Base-by-base conservation (phyloP, 2,888 invertebrate genomes). In the Bombylius major region DNA sequence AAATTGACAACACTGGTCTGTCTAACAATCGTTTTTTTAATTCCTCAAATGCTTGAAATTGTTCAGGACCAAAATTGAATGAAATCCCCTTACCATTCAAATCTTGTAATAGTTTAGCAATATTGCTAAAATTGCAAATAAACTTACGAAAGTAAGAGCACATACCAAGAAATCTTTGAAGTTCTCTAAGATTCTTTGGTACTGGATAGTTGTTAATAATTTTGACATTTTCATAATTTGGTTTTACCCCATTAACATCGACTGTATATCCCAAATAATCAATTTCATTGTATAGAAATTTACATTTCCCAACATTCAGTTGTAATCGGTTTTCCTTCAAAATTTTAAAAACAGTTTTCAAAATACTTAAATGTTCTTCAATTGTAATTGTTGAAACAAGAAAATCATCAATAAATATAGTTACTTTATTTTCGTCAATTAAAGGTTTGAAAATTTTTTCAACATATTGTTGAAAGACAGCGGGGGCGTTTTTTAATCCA, bases 241-340 rank as follows among this genome's bases (percentile, higher is more conserved):
- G 65, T 50, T 59, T 44, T 31, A 67, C 57, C 3, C 61, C 62
- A 8, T 61, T 60, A 31, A 46, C 58, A 31, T 60, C 58, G 48
- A 67, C 59, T 56, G 61, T 59, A 51, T 55, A 62, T 13, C 63
- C 65, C 47, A 65, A 55, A 55, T 64, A 66, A 50, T 59, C 57
- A 34, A 60, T 55, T 12, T 39, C n/a, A 0, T 13, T 39, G 51
- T 60, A 44, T 31, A 64, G 56, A 53, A 65, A 65, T 32, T 56
- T 47, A 53, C 64, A 65, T 53, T 64, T 65, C 39, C 53, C 42
- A 13, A 58, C 46, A 23, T 62, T 63, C 0, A 63, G 36, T 11
- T 56, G 58, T 3, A 63, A 47, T 5, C 58, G 51, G 31, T 59
- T 53, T 11, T 56, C 53, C 31, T 11, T 14, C 6, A 59, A 44